Evolutionary conservation across 2,113 vertebrate genomes (phyloP), one percentile per base, ranked within the genome.

Genomic region (Steatornis caripensis): DNA sequence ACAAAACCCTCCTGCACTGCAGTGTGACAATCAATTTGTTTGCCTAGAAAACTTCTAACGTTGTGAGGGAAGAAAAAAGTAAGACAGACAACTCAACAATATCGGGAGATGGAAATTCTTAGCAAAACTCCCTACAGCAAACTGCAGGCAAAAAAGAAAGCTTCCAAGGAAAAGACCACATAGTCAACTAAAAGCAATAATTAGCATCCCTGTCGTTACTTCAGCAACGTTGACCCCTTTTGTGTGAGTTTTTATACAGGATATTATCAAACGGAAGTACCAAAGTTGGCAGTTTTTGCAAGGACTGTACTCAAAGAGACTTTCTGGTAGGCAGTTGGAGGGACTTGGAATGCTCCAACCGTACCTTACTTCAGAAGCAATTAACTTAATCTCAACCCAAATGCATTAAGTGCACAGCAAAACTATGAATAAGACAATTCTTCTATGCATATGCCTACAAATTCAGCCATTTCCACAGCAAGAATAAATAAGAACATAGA

Each of bases 1-100:
- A 49, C 39, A 85, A 95, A 95, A 81, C 75, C 90, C 61, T 95
- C 84, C 93, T 71, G 64, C 39, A 37, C 79, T 53, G 55, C 60
- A 71, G 68, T 93, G 95, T 86, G 87, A 92, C 91, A 94, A 97
- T 96, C 93, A 86, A 90, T 96, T 96, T 94, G 61, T 94, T 92
- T 94, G 79, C 87, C 77, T 77, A 69, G 66, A 77, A 96, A 95
- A 95, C 77, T 95, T 95, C 83, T 95, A 83, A 90, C 91, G 74
- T 92, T 94, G 23, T 45, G 76, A 90, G 19, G 11, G 87, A 83
- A 84, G 32, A 26, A 93, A 85, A 61, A 86, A 41, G 12, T 17
- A n/a, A 72, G 22, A 48, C 5, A 86, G 66, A 62, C 32, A 87
- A 81, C 45, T 87, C 46, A 41, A 85, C 65, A 91, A 20, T 45